Percentiles rank a stretch among this genome's conserved stretches.
phyloP scores from a whole-genome alignment of 2,113 vertebrate genomes.

The Thamnaconus septentrionalis region DNA sequence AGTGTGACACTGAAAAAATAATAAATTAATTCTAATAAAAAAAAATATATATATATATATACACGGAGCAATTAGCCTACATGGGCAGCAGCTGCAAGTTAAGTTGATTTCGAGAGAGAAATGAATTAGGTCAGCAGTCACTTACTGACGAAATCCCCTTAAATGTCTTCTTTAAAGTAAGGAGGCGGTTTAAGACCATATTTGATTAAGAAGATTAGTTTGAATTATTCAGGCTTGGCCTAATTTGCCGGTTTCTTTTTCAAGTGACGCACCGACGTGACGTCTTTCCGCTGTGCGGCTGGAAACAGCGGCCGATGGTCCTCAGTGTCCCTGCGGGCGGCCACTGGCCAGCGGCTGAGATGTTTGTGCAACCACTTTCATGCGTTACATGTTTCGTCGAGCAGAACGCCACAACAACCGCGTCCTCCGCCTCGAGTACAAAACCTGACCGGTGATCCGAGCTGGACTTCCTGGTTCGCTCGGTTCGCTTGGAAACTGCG shows the following conservation, averaged over 20 bases:
- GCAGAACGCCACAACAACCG: no score
- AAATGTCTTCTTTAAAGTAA: conserved; percentile 58
- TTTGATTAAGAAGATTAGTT: conserved; percentile 66
- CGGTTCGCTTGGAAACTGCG: no score
- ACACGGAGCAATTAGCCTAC: not conserved
- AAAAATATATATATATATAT: not conserved
- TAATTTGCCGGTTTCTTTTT: conserved; percentile 33
- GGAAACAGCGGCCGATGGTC: no score
- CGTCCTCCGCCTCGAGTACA: no score
- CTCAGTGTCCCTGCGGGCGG: no score
- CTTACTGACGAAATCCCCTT: conserved; percentile 47
- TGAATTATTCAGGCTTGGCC: conserved; percentile 49
- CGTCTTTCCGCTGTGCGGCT: no score
- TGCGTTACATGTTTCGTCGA: no score
- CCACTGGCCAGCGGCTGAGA: no score
- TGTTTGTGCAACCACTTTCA: no score
- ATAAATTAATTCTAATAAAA: conserved; percentile 8
- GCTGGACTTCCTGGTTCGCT: no score
- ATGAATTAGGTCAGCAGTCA: conserved; percentile 59
- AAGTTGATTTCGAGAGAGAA: conserved; percentile 36
- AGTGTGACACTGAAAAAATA: not conserved
- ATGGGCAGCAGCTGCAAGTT: conserved; percentile 9
- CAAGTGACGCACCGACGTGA: no score
- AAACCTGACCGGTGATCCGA: no score
- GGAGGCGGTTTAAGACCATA: conserved; percentile 47